phyloP scores from a whole-genome alignment of 2,888 invertebrate species.

The Cephalotes varians region DNA sequence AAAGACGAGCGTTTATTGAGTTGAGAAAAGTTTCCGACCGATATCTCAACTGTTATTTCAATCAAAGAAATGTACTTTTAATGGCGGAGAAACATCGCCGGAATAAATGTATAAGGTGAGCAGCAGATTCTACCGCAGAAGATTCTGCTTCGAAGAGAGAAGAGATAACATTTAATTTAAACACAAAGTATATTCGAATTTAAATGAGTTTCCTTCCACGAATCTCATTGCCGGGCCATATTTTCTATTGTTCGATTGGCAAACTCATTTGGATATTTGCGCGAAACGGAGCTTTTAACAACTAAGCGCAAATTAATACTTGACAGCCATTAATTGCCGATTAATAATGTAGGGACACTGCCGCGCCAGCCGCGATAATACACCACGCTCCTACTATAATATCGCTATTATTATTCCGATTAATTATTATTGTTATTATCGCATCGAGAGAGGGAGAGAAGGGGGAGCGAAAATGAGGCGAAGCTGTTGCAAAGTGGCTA shows the following conservation, averaged over 20 bases:
- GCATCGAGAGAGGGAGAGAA: neutral
- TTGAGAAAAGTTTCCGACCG: neutral
- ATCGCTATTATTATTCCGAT: slow-evolving; percentile 41
- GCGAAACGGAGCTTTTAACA: slow-evolving; percentile 23
- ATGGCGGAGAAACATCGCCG: neutral
- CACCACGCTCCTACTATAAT: slow-evolving; percentile 22
- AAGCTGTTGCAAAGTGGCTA: neutral
- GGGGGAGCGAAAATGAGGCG: neutral
- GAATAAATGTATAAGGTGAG: slow-evolving; percentile 4
- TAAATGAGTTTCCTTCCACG: neutral
- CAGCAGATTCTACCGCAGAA: too few species aligned
- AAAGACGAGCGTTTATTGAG: slow-evolving; percentile 13
- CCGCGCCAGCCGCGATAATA: slow-evolving; percentile 21
- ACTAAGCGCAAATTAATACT: slow-evolving; percentile 44
- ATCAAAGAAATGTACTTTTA: slow-evolving; percentile 17
- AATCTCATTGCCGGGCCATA: neutral
- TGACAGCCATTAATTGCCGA: slow-evolving; percentile 45
- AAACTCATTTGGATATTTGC: neutral
- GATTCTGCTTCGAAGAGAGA: too few species aligned
- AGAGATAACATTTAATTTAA: slow-evolving; percentile 6
- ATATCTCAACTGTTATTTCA: slow-evolving; percentile 8
- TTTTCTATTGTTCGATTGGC: slow-evolving; percentile 8
- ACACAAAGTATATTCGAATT: neutral
- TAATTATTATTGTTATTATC: slow-evolving; percentile 50
- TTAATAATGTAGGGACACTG: slow-evolving; percentile 35